Base-by-base conservation (phyloP, 2,113 vertebrate genomes). In the Chaetops frenatus region DNA sequence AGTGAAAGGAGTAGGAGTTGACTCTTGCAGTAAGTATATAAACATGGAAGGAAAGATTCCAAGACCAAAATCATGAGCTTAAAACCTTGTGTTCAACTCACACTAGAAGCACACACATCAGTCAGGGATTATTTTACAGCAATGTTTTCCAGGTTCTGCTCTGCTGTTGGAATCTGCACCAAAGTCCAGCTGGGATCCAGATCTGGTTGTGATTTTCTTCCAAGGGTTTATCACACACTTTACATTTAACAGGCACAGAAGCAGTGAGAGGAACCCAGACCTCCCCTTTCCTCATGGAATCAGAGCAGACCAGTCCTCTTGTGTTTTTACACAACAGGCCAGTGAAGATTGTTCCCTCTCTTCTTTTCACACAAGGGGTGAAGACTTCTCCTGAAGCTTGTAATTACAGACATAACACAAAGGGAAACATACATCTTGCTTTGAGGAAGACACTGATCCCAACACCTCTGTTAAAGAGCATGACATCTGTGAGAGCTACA, bases 11-110 rank as follows among this genome's bases (percentile, higher is more conserved):
- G 64, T 51, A 60, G 47, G 35, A 81, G 27, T 2, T 71, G 57
- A 27, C 21, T 48, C 23, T 29, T 58, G 31, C n/a, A 91, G 5
- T n/a, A 84, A 81, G n/a, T 89, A 51, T 51, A 70, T 19, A 62
- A 81, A 67, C n/a, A 58, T 4, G 6, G 71, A 92, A 84, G 53
- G 8, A 47, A 86, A 62, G 54, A 77, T 70, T 54, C 28, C 44
- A 80, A 88, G 12, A 11, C 66, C 29, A 17, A 51, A 82, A 53
- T 22, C 22, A 2, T 13, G 2, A 69, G 9, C 8, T 69, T 81
- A 56, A 89, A 85, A 23, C 11, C 11, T 28, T 0, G 0, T 45
- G 38, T 70, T 66, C 7, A 15, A 7, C 7, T 81, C n/a, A 22
- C 25, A 21, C 31, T 50, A 44, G 47, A 66, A 81, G 25, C 20